A percentile compares a stretch with the other conserved stretches of the same genome.
These are phyloP conservation scores for Campaea margaritaria DNA, from an alignment of 2,888 invertebrate genomes.

Conservation along the genomic window DNA sequence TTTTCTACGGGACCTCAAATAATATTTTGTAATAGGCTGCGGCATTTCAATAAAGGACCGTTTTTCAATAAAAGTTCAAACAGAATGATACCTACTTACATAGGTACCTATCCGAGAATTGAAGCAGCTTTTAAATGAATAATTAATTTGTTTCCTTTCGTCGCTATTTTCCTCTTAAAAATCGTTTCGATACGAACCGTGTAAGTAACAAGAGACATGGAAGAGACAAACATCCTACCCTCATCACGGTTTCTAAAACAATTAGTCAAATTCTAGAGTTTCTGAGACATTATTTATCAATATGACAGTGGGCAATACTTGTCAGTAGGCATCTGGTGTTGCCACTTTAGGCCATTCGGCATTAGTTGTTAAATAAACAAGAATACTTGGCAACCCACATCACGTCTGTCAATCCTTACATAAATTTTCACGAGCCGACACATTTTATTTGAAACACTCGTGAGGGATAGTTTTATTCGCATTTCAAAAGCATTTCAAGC, in stretches of 20 bases:
- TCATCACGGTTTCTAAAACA: slow-evolving; percentile 25
- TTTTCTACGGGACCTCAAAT: too few relatives aligned
- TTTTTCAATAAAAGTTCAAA: slow-evolving; percentile 4
- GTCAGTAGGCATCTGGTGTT: slow-evolving; percentile 19
- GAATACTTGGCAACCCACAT: slow-evolving; percentile 45
- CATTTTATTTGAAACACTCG: slow-evolving; percentile 35
- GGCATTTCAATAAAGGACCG: background rate
- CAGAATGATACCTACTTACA: background rate
- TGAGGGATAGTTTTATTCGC: slow-evolving; percentile 34
- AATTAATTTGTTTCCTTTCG: background rate
- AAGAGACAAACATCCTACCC: slow-evolving; percentile 12
- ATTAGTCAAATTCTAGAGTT: slow-evolving; percentile 30
- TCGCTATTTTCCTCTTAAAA: slow-evolving; percentile 4
- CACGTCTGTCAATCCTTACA: slow-evolving; percentile 47
- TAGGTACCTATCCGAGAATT: background rate
- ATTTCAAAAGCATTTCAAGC: slow-evolving; percentile 16
- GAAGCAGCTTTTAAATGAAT: background rate
- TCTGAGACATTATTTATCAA: slow-evolving; percentile 34
- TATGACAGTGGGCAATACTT: slow-evolving; percentile 36
- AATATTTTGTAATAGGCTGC: too few relatives aligned
- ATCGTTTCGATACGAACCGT: slow-evolving; percentile 3
- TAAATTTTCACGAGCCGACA: slow-evolving; percentile 46
- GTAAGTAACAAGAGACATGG: slow-evolving; percentile 12
- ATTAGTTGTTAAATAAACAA: slow-evolving; percentile 38
- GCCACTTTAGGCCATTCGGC: slow-evolving; percentile 12